Evolutionary conservation across 2,113 vertebrate genomes (phyloP), one percentile per base, ranked within the genome.

Genomic region (Myrmecophaga tridactyla): DNA sequence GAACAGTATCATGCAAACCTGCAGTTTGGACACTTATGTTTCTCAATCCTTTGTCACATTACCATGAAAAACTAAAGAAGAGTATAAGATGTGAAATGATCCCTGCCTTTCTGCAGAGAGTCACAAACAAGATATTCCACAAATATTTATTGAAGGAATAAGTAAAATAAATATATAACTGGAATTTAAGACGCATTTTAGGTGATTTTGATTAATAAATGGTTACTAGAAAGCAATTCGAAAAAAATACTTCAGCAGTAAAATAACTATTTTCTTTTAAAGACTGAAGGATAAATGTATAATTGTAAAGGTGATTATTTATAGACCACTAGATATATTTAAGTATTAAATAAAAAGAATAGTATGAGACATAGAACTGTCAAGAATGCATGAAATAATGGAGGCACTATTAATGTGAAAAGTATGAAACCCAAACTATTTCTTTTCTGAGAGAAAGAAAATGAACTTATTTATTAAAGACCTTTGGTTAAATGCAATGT

Each of bases 321-420:
- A 86, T 81, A 89, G 51, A 93, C 92, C 14, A 86, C 7, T 75
- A 4, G 17, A 23, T 62, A 90, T 6, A 88, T 21, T 29, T 65
- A 27, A 89, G 46, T 51, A 92, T 62, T 93, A 78, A 86, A 43
- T 70, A 82, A 84, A 80, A 43, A 48, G 31, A 93, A 94, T 12
- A 84, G 6, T 56, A 14, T 39, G 39, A 80, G 27, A 34, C n/a
- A 96, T 95, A 92, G 25, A 72, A 0, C 23, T 80, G 20, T 67
- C 85, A 92, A 94, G 29, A 87, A 70, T n/a, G n/a, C 83, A 20
- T 77, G 31, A 93, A 95, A 65, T 82, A 91, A 86, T 73, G 88
- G 14, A 92, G 41, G 2, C 39, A 67, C 18, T 60, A 77, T 73
- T 92, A 95, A 86, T 73, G 9, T 93, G 7, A 73, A 85, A 88